A percentile compares a stretch with the other conserved stretches of the same genome.
phyloP scores from a whole-genome alignment of 2,888 invertebrate species.

The Apodemia hepburni region DNA sequence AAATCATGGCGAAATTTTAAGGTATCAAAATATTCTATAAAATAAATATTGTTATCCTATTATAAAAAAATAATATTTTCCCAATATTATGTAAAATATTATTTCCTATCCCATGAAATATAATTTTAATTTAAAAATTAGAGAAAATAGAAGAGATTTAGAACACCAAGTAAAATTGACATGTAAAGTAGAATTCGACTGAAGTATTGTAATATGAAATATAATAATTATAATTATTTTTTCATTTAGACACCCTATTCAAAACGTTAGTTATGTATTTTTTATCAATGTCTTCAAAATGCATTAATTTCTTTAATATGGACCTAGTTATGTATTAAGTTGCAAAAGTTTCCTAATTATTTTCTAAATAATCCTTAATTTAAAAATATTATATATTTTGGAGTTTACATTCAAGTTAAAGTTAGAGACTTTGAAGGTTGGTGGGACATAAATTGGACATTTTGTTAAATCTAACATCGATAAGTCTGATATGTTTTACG shows the following conservation, averaged over 20 bases:
- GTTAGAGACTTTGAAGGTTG: too few species aligned
- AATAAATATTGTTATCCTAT: slow-evolving; percentile 9
- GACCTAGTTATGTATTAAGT: too few species aligned
- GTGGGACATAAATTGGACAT: too few species aligned
- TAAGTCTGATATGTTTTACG: too few species aligned
- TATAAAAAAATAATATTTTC: slow-evolving; percentile 1
- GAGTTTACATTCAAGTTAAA: too few species aligned
- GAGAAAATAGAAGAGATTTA: slow-evolving; percentile 12
- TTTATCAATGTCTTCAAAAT: too few species aligned
- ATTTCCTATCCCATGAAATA: neutral
- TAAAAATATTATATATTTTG: too few species aligned
- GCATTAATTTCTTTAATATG: too few species aligned
- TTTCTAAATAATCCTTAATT: too few species aligned
- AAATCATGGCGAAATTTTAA: neutral
- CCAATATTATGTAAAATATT: slow-evolving; percentile 9
- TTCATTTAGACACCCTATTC: neutral
- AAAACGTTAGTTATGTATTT: too few species aligned
- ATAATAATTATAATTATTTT: neutral
- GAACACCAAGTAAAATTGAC: slow-evolving; percentile 22
- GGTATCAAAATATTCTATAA: slow-evolving; percentile 10
- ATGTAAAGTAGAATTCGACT: slow-evolving; percentile 19
- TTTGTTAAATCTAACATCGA: too few species aligned
- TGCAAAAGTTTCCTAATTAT: too few species aligned
- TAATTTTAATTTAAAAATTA: neutral
- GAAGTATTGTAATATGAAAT: slow-evolving; percentile 17